Conservation (phyloP, 2,888 invertebrate species). For the Amphipyra tragopoginis region DNA sequence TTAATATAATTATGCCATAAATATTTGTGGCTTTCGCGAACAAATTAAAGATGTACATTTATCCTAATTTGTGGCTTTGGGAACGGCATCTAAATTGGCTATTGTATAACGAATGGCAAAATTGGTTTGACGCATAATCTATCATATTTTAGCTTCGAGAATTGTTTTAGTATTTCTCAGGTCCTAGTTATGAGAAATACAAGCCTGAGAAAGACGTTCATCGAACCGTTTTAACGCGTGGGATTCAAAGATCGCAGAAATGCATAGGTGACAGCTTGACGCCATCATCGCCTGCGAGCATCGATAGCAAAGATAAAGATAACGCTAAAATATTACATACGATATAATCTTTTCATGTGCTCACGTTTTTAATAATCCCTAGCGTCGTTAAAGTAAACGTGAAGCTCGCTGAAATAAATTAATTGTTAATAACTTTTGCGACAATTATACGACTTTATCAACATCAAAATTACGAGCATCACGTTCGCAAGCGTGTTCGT, state of each 20-base stretch:
- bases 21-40: slow-evolving; percentile 69
- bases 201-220: slow-evolving; percentile 38
- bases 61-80: slow-evolving; percentile 63
- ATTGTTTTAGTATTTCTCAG: slow-evolving; percentile 38
- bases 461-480: slow-evolving; percentile 53
- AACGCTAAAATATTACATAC: slow-evolving; percentile 25
- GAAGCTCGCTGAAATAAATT: slow-evolving; percentile 40
- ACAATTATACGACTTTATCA: slow-evolving; percentile 42
- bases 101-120: slow-evolving; percentile 42
- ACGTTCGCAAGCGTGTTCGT: slow-evolving; percentile 65
- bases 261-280: slow-evolving; percentile 36
- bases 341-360: slow-evolving; percentile 19
- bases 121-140: slow-evolving; percentile 36
- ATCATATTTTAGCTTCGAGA: slow-evolving; percentile 32
- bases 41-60: slow-evolving; percentile 65
- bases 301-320: slow-evolving; percentile 45
- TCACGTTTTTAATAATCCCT: slow-evolving; percentile 10
- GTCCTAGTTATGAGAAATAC: slow-evolving; percentile 30
- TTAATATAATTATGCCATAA: slow-evolving; percentile 82
- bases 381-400: slow-evolving; percentile 20
- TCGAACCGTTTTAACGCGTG: slow-evolving; percentile 43
- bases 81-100: slow-evolving; percentile 51
- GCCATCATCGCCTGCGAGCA: slow-evolving; percentile 26
- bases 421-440: slow-evolving; percentile 46
- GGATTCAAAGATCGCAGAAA: slow-evolving; percentile 44